Base-by-base conservation (phyloP, 2,113 vertebrate genomes). In the Colossoma macropomum region DNA sequence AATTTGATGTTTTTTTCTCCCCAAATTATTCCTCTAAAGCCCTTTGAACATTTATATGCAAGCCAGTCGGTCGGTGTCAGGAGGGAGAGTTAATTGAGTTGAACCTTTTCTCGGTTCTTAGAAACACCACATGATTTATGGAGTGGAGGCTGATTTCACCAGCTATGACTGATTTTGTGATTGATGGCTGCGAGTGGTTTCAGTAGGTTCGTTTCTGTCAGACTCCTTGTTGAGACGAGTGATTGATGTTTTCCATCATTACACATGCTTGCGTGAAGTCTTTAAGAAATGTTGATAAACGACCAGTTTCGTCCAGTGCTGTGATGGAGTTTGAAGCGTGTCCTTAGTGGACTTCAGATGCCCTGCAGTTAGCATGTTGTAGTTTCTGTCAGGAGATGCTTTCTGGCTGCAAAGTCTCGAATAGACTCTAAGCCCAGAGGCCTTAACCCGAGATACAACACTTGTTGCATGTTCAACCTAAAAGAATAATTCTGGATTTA, bases 241-340 rank as follows among this genome's bases (percentile, higher is more conserved):
- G 77, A 83, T 80, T 79, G 72, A 81, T 84, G 82, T 59, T 50
- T 66, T 38, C 32, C 25, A 75, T 82, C 66, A 75, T 75, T n/a
- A 52, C 27, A 41, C 68, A 25, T 62, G 69, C 27, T 86, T 34
- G 30, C 62, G 62, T 2, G 41, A 50, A 48, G 45, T 60, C 23
- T 54, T 77, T 74, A 81, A 75, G 54, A 52, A n/a, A 78, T 32
- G 19, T n/a, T 84, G 74, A 84, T 34, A 17, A 73, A 77, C 34
- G 25, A 56, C 17, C 60, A 28, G 16, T 62, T 71, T 34, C 4
- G 68, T 79, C 65, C 71, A 73, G 23, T 41, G 68, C 13, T 81
- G 27, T 82, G 60, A 73, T 77, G 52, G 21, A 80, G 28, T 80
- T 50, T 19, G 32, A 68, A n/a, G 13, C 45, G 27, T 50, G 69